Base-by-base conservation (phyloP, 2,113 vertebrate genomes). In the Osmerus eperlanus region DNA sequence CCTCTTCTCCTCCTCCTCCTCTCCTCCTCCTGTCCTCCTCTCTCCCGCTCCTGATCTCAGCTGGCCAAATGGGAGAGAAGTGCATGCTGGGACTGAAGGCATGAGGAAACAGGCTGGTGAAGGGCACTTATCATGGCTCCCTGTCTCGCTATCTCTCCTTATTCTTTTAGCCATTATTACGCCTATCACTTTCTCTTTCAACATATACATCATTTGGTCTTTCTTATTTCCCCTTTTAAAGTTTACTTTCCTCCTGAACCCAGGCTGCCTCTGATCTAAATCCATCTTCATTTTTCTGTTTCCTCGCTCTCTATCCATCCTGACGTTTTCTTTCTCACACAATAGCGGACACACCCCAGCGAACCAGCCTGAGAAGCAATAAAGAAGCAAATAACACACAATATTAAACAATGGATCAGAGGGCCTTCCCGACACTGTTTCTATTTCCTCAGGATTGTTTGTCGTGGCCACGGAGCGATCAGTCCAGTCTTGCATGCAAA, bases 341-440 rank as follows among this genome's bases (percentile, higher is more conserved):
- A 56, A 56, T 14, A 18, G 18, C 5, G 3, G 15, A 56, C 54
- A 56, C 54, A 15, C 54, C 15, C 14, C 15, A 18, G 54, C 54
- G 18, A n/a, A 56, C 15, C 3, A 36, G 60, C 60, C 60, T 62
- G 21, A 62, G 60, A 21, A 28, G 6, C 23, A 25, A 62, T 28
- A 62, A 62, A 14, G 60, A 23, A 25, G 3, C 25, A 29, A 18
- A 64, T 64, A 32, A 29, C 61, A 36, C 62, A 36, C 14, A 36
- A 36, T 64, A 64, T 36, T 64, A 56, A 56, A 64, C 62, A 4
- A 29, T 36, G 62, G 62, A 41, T 64, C 29, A 64, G 62, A 28
- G 15, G 28, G 28, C 62, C 5, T 18, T 56, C 3, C 9, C 18
- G 4, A 64, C 28, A 36, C 13, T 64, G 28, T 64, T 36, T 64